Evolutionary conservation across 2,113 vertebrate genomes (phyloP).

Genomic region (Ellobius talpinus): DNA sequence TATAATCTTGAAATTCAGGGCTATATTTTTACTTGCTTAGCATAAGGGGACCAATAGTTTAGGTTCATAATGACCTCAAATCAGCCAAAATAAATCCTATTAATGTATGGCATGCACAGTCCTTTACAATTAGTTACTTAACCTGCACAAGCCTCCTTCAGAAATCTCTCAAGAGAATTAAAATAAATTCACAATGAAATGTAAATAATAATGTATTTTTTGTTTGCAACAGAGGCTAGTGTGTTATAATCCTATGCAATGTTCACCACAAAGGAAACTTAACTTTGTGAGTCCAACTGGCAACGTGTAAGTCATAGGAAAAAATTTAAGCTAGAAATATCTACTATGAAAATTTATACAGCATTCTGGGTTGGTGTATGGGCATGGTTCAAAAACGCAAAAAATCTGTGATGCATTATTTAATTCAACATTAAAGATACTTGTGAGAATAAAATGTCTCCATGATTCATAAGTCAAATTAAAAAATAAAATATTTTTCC

Average conservation of each 20-base stretch:
- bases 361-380: neutral
- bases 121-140: neutral
- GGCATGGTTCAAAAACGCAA: neutral
- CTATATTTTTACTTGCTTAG: neutral
- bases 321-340: neutral
- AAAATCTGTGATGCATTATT: neutral
- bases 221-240: neutral
- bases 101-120: neutral
- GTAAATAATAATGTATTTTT: neutral
- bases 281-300: neutral
- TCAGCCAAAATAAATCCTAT: rapidly evolving
- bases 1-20: neutral
- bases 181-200: neutral
- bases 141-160: neutral
- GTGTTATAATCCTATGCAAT: neutral
- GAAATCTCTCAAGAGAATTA: neutral
- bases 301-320: neutral
- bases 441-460: neutral
- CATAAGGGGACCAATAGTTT: neutral
- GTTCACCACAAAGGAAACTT: constrained; percentile 3
- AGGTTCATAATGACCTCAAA: neutral
- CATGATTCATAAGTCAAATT: neutral
- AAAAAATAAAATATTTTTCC: constrained; percentile 26
- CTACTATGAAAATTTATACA: neutral
- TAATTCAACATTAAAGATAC: neutral